These are phyloP conservation scores for Hypanus sabinus DNA, from an alignment of 2,113 vertebrate genomes.

Conservation along the genomic window DNA sequence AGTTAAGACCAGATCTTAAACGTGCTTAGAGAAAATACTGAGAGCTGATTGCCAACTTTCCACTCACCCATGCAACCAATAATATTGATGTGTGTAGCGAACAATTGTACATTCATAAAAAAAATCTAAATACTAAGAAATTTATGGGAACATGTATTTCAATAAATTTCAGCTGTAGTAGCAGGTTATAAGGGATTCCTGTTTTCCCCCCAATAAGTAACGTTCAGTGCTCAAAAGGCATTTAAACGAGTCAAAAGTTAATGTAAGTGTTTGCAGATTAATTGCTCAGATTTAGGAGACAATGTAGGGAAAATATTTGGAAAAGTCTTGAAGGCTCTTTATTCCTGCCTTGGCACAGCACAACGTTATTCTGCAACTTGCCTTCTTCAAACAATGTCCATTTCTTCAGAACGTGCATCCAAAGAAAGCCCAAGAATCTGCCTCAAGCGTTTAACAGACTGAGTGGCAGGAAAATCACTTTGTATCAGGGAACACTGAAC, in stretches of 20 bases:
- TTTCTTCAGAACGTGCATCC: neutral
- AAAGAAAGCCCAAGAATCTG: neutral
- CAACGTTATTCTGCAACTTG: no score
- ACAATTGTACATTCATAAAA: neutral
- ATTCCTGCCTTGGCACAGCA: neutral
- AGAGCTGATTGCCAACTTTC: neutral
- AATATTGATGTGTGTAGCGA: neutral
- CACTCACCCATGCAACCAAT: neutral
- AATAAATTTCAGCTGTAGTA: neutral
- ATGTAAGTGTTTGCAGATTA: neutral
- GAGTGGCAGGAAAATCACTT: neutral
- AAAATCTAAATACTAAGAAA: neutral
- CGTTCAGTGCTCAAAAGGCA: neutral
- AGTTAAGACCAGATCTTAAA: neutral
- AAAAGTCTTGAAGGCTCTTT: neutral
- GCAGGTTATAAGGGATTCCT: neutral
- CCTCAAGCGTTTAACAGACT: neutral
- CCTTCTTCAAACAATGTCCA: neutral
- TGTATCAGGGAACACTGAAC: neutral
- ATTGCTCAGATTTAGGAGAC: neutral
- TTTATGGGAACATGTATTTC: neutral
- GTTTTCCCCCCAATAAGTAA: neutral
- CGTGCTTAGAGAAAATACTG: neutral
- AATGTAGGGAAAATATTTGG: neutral
- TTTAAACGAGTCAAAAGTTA: neutral